A percentile compares a stretch with the other conserved stretches of the same genome.
phyloP scores from a whole-genome alignment of 2,113 vertebrate species.

The Hystrix cristata region DNA sequence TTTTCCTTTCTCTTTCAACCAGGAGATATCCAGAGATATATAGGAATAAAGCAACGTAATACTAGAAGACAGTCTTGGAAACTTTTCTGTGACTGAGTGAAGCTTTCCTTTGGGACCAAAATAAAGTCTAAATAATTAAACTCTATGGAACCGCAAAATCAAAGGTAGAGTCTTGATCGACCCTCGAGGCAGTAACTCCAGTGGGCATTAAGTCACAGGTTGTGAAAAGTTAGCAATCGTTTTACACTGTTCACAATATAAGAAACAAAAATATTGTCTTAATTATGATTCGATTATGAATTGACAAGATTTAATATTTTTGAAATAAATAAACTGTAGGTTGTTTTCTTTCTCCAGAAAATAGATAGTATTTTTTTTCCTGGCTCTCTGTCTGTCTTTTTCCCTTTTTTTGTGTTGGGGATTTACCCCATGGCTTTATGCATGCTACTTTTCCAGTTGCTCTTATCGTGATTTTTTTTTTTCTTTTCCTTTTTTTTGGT shows the following conservation, averaged over 20 bases:
- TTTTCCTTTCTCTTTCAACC: background rate
- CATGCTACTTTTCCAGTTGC: background rate
- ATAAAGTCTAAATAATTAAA: slow-evolving; percentile 69
- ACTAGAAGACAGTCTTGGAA: background rate
- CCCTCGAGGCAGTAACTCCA: slow-evolving; percentile 51
- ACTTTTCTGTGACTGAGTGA: slow-evolving; percentile 39
- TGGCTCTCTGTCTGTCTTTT: too few relatives aligned
- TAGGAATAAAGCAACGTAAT: slow-evolving; percentile 64
- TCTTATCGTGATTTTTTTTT: background rate
- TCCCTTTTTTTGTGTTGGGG: background rate
- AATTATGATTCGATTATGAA: slow-evolving; percentile 79
- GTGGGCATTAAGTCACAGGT: slow-evolving; percentile 25
- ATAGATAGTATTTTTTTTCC: background rate
- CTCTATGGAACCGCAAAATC: slow-evolving; percentile 59
- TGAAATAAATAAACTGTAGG: background rate
- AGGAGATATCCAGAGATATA: slow-evolving; percentile 31
- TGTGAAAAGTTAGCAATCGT: slow-evolving; percentile 39
- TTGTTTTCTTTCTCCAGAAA: background rate
- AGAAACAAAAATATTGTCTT: background rate
- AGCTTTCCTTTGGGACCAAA: slow-evolving; percentile 40
- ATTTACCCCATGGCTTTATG: background rate
- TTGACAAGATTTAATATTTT: slow-evolving; percentile 29
- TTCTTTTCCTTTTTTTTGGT: background rate
- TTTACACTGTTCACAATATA: slow-evolving; percentile 37
- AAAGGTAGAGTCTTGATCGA: slow-evolving; percentile 68